phyloP scores from a whole-genome alignment of 2,888 invertebrate species.

The Pedicia rivosa region DNA sequence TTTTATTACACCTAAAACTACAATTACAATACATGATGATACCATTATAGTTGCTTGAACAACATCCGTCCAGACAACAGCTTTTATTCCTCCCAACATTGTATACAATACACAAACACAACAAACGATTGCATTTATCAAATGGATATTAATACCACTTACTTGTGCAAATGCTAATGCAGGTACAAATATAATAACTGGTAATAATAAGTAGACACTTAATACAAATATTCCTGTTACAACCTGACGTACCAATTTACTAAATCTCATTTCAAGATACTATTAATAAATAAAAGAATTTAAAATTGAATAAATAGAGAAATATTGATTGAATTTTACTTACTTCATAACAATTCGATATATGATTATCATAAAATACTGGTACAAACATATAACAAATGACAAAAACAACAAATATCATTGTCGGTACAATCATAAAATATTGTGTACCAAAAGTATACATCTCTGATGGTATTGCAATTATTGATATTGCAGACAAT shows the following conservation, averaged over 20 bases:
- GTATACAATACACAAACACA: slow-evolving; percentile 41
- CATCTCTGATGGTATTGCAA: slow-evolving; percentile 33
- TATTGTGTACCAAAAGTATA: slow-evolving; percentile 32
- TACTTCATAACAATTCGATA: slow-evolving; percentile 29
- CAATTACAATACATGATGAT: slow-evolving; percentile 25
- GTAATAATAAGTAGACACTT: slow-evolving; percentile 20
- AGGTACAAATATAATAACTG: slow-evolving; percentile 25
- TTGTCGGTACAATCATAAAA: slow-evolving; percentile 21
- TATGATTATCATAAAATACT: slow-evolving; percentile 28
- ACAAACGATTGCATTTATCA: slow-evolving; percentile 35
- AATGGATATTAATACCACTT: slow-evolving; percentile 37
- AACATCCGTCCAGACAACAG: slow-evolving; percentile 37
- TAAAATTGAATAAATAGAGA: no score
- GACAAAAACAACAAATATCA: slow-evolving; percentile 20
- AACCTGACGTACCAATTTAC: slow-evolving; percentile 20
- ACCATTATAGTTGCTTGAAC: slow-evolving; percentile 31
- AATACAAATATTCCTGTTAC: slow-evolving; percentile 22
- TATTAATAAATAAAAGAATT: slow-evolving; percentile 10
- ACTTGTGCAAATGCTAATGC: slow-evolving; percentile 30
- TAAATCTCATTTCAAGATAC: slow-evolving; percentile 27
- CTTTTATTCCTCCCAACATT: slow-evolving; percentile 35
- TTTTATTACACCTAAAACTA: slow-evolving; percentile 24
- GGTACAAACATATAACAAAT: slow-evolving; percentile 25
- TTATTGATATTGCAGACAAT: slow-evolving; percentile 32
- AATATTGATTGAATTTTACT: neutral